Evolutionary conservation across 2,113 vertebrate genomes (phyloP).

Genomic region (Xiphophorus maculatus): DNA sequence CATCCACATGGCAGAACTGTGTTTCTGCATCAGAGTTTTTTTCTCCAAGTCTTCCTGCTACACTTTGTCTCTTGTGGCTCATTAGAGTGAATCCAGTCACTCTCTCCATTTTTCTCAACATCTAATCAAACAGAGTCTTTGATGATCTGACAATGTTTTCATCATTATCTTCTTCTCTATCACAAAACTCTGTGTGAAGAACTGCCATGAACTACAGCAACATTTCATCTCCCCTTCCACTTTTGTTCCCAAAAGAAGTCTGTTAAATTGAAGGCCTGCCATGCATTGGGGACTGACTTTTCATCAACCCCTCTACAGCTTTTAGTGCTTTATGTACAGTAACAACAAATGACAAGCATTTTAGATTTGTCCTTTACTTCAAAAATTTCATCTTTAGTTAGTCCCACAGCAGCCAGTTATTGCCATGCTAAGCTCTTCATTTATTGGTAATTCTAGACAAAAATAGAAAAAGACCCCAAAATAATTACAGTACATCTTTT

Average conservation of each 20-base stretch:
- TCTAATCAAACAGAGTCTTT: conserved; percentile 18
- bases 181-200: conserved; percentile 28
- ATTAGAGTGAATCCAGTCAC: conserved; percentile 44
- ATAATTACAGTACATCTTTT: too few relatives aligned
- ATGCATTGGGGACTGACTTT: background rate
- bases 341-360: background rate
- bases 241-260: background rate
- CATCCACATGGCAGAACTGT: background rate
- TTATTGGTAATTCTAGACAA: background rate
- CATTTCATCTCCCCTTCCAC: background rate
- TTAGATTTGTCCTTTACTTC: background rate
- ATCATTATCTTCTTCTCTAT: conserved; percentile 33
- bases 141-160: conserved; percentile 35
- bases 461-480: background rate
- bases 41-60: background rate
- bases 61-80: conserved; percentile 25
- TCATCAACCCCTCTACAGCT: background rate
- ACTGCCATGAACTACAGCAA: conserved; percentile 8
- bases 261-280: conserved; percentile 20
- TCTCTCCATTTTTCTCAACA: background rate
- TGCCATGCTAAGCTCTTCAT: background rate
- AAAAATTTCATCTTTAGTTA: background rate
- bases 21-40: conserved; percentile 3
- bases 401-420: background rate
- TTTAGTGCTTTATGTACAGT: background rate